Base-by-base conservation (phyloP, 2,797 vertebrate species). In the Pangasius larnaudii region DNA sequence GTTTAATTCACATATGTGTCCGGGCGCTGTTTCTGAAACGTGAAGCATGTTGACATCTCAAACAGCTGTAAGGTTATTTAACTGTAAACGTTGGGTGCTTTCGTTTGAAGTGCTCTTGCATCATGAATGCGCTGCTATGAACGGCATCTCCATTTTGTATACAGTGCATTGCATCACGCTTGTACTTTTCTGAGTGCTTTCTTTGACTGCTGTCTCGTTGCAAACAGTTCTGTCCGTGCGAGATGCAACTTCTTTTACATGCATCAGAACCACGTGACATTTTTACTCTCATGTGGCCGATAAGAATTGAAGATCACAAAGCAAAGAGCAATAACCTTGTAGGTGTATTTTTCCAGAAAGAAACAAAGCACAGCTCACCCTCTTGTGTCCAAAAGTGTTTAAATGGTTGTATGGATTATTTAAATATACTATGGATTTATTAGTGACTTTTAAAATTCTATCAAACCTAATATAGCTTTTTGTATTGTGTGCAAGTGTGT, bases 141-240 rank as follows among this genome's bases (percentile, higher is more conserved):
- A 49, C 46, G 46, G 13, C 74, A 6, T 49, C 19, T 13, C 16
- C 56, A 49, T 27, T 42, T 42, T 27, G n/a, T 56, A 16, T 18
- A 53, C 49, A 78, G 49, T 11, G 30, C 36, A 61, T 82, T 82
- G 79, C 79, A 82, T 82, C 58, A 82, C 79, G 22, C 58, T 9
- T 6, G 36, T 1, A 61, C 36, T 42, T 81, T 61, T 27, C 30
- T n/a, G 42, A 49, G 24, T n/a, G 72, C 42, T 75, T 5, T 30
- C 30, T 79, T 56, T 22, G 18, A 56, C n/a, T 58, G 71, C 71
- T 27, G 19, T 74, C 39, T 46, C 9, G 5, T 7, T 4, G 24
- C 36, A 18, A 63, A 10, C 79, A 1, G 13, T 61, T 61, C 78
- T 11, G 56, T 59, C 36, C 9, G 5, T 14, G 1, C 16, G 75